phyloP scores from a whole-genome alignment of 2,888 invertebrate species.

The Agrotis ipsilon region DNA sequence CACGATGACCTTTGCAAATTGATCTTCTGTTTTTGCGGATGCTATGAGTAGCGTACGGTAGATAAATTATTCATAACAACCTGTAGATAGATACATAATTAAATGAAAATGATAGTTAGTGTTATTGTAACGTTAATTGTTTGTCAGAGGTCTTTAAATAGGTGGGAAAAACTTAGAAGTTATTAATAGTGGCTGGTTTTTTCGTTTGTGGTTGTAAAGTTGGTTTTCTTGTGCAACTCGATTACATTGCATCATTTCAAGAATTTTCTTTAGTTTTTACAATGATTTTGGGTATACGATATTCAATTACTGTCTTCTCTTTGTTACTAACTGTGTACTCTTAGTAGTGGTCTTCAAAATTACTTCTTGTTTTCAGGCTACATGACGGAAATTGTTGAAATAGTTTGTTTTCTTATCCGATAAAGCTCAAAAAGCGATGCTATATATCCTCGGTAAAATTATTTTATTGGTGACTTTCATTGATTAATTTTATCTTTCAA shows the following conservation, averaged over 20 bases:
- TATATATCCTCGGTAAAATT: conserved; percentile 52
- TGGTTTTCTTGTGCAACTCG: background rate
- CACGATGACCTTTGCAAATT: conserved; percentile 48
- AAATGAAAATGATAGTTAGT: conserved; percentile 27
- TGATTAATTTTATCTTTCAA: conserved; percentile 80
- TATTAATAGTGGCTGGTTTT: background rate
- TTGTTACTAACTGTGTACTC: background rate
- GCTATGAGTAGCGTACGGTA: conserved; percentile 8
- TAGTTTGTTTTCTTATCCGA: conserved; percentile 32
- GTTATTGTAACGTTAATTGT: conserved; percentile 11
- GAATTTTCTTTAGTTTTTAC: background rate
- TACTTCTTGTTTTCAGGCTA: background rate
- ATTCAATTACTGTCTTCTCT: background rate
- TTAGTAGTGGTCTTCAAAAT: background rate
- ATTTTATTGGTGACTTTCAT: conserved; percentile 71
- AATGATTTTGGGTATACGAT: background rate
- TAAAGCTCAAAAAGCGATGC: conserved; percentile 47
- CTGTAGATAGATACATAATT: conserved; percentile 39
- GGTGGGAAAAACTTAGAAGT: conserved; percentile 10
- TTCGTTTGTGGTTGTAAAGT: background rate
- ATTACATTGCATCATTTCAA: background rate
- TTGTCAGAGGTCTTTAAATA: conserved; percentile 13
- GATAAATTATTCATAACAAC: conserved; percentile 34
- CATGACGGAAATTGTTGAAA: conserved; percentile 38
- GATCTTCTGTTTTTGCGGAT: conserved; percentile 29